Base-by-base conservation (phyloP, 2,888 invertebrate genomes). In the Trichopoda pennipes region DNA sequence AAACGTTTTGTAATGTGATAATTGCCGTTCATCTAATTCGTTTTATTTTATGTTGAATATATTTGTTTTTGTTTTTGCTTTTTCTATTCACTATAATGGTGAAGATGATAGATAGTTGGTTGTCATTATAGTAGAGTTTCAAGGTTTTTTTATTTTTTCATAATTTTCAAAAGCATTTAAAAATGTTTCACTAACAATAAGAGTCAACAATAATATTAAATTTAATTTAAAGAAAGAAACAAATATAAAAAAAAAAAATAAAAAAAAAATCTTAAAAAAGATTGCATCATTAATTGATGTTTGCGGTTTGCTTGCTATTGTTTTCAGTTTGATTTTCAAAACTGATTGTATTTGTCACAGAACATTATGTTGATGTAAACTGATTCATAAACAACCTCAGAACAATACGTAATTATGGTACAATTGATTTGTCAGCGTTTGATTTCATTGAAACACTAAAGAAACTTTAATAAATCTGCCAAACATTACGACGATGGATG, bases 1-100 rank as follows among this genome's bases (percentile, higher is more conserved):
- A 75, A 82, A 82, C 66, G 75, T 66, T 79, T 79, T 82, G 82
- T 75, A 82, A 82, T 82, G 72, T 82, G 82, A 79, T 82, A 82
- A 82, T 82, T 78, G 78, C 70, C 60, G 69, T 69, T 58, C 70
- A 61, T 73, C 68, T 58, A 23, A 42, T 21, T 72, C 49, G 19
- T 56, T 14, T 55, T 16, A 12, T 60, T 61, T 66, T 47, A 61
- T 76, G 80, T 76, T 73, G 6, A 76, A 47, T 70, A 55, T 63
- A 19, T 49, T 28, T 6, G 28, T 28, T 28, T 28, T 28, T 28
- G 28, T 8, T 28, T 2, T 28, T 28, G 9, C 1, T 56, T 51
- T 49, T 66, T 38, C 51, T 42, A 19, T 42, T 35, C n/a, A n/a
- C 32, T 35, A 64, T 58, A 53, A 23, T 61, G 60, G 4, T 38